Percentiles rank a stretch among this genome's conserved stretches.
Conservation (phyloP, 2,888 invertebrate species). For the Parascotia fuliginaria region DNA sequence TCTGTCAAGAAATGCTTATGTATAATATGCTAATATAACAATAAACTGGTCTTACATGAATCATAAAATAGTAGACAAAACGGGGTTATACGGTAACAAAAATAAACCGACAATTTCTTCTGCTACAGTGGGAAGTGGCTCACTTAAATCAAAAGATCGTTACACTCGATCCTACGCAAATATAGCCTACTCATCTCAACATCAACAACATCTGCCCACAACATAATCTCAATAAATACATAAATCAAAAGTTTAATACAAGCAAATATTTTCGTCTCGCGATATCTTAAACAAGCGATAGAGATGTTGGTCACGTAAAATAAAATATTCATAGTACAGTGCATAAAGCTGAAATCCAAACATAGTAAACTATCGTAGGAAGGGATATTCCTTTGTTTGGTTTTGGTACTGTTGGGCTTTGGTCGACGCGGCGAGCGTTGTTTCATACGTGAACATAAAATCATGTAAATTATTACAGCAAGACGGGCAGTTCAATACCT, state of each 20-base stretch:
- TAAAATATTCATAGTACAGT: constrained; percentile 47
- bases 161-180: constrained; percentile 10
- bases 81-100: too few species aligned
- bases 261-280: constrained; percentile 37
- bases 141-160: constrained; percentile 10
- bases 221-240: constrained; percentile 14
- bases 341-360: constrained; percentile 41
- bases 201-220: constrained; percentile 12
- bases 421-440: constrained; percentile 24
- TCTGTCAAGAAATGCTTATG: too few species aligned
- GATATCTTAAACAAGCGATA: constrained; percentile 37
- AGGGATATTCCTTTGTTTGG: constrained; percentile 46
- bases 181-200: constrained; percentile 1
- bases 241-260: constrained; percentile 32
- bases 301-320: constrained; percentile 48
- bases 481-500: constrained; percentile 38
- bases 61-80: too few species aligned
- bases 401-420: constrained; percentile 25
- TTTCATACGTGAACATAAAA: constrained; percentile 37
- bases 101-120: background rate
- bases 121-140: background rate
- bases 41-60: too few species aligned
- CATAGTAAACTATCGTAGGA: constrained; percentile 39
- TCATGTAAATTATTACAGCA: constrained; percentile 42
- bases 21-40: too few species aligned